Evolutionary conservation across 2,113 vertebrate species (phyloP).

Genomic region (Panthera leo): DNA sequence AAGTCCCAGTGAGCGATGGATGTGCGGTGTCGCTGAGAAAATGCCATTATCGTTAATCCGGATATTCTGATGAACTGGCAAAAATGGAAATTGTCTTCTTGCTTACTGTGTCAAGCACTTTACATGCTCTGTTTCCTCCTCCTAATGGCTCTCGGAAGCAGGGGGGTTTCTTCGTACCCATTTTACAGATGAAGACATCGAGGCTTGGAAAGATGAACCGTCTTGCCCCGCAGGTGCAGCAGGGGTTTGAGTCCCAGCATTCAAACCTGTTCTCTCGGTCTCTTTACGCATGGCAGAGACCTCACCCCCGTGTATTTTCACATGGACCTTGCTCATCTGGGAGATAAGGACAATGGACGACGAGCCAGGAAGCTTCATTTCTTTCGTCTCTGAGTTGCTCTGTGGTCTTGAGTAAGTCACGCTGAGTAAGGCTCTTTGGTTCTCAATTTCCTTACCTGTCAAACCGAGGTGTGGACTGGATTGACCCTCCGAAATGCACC

Average conservation of each 20-base stretch:
- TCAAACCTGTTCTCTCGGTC: no score
- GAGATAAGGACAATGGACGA: background rate
- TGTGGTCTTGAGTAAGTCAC: background rate
- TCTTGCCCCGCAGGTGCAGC: background rate
- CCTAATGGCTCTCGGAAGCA: background rate
- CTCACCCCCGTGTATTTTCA: fast-evolving
- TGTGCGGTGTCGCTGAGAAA: background rate
- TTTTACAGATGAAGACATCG: slow-evolving; percentile 17
- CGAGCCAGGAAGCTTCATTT: background rate
- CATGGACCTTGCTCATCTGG: background rate
- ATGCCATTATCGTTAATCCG: fast-evolving
- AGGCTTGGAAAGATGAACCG: background rate
- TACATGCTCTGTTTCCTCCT: background rate
- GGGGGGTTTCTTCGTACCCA: background rate
- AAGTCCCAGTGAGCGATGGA: background rate
- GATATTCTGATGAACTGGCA: background rate
- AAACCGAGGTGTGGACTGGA: background rate
- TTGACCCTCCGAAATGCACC: background rate
- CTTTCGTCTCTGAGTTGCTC: background rate
- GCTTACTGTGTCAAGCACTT: background rate
- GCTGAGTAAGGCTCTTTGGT: background rate
- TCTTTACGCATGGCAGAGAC: background rate
- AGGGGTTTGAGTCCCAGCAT: background rate
- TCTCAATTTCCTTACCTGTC: background rate
- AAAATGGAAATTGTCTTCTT: background rate